Evolutionary conservation across 2,888 invertebrate species (phyloP), one percentile per base, ranked within the genome.

Genomic region (Ligdia adustata): DNA sequence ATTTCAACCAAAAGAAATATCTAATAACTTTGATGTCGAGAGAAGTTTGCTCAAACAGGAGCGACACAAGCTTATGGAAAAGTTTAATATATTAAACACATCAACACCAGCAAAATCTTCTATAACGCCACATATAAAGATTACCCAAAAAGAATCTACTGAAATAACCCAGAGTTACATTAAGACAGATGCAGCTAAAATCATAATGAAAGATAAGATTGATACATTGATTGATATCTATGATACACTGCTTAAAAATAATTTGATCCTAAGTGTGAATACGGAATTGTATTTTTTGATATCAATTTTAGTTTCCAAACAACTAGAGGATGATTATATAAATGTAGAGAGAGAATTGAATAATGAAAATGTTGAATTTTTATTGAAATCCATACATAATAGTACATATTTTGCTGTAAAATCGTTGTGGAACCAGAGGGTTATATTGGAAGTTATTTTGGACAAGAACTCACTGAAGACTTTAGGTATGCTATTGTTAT

Each of bases 391-490:
- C 4, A 76, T 92, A 40, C 93, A 94, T 54, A 95, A 97, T 69
- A 93, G 95, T 62, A 92, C 95, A 2, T 96, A 94, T 82, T 97
- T 97, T 84, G 93, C 95, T 12, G 82, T 93, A 0, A 89, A 91
- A 44, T 92, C 94, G 0, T 78, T 97, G 15, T 91, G 92, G 72
- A 82, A 90, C 14, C 92, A 93, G 57, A 77, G 87, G 26, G 71
- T 81, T n/a, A 64, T 93, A 7, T 67, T 96, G 3, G 82, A 91
- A 51, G 82, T 92, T 7, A 72, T 85, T 13, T 76, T 94, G 34
- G 94, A 95, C 26, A 92, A 92, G 69, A 86, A 90, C 11, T 93
- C 95, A 0, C 72, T 97, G 20, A 92, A 93, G 60, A 90, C 66
- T 3, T 53, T 74, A 13, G 74, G 74, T 74, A 45, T 55, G 72